A percentile compares a stretch with the other conserved stretches of the same genome.
These are phyloP conservation scores for Linnaemya tessellans DNA, from an alignment of 2,888 invertebrate species.

Conservation along the genomic window DNA sequence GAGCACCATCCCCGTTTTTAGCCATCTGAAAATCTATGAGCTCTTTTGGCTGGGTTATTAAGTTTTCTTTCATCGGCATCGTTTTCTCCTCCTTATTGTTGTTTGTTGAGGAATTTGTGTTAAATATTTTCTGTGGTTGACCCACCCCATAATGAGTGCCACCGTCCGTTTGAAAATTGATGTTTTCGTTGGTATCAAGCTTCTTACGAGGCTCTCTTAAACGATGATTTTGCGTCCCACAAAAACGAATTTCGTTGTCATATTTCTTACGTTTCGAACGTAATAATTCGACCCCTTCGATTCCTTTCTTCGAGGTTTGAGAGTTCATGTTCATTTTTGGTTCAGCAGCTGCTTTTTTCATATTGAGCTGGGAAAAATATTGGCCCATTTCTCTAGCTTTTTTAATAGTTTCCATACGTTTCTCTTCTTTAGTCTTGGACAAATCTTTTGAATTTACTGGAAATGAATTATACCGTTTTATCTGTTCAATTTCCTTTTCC, in stretches of 20 bases:
- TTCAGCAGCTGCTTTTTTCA: neutral
- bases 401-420: slow-evolving; percentile 74
- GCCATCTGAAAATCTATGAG: slow-evolving; percentile 11
- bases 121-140: neutral
- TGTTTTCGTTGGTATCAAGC: neutral
- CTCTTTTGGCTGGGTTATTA: neutral
- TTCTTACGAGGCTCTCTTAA: neutral
- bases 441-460: slow-evolving; percentile 42
- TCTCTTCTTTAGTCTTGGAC: slow-evolving; percentile 58
- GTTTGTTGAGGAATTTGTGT: neutral
- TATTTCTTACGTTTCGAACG: slow-evolving; percentile 76
- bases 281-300: slow-evolving; percentile 72
- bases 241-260: slow-evolving; percentile 77
- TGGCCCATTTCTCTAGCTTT: slow-evolving; percentile 76
- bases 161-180: neutral
- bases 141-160: neutral
- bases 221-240: slow-evolving; percentile 75
- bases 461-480: slow-evolving; percentile 73
- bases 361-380: slow-evolving; percentile 76
- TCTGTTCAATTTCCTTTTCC: slow-evolving; percentile 78
- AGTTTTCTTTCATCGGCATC: neutral
- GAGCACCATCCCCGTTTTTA: neutral
- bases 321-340: slow-evolving; percentile 5
- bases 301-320: neutral
- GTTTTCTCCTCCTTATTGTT: neutral